phyloP scores from a whole-genome alignment of 2,888 invertebrate species.

The Argyresthia goedartella region DNA sequence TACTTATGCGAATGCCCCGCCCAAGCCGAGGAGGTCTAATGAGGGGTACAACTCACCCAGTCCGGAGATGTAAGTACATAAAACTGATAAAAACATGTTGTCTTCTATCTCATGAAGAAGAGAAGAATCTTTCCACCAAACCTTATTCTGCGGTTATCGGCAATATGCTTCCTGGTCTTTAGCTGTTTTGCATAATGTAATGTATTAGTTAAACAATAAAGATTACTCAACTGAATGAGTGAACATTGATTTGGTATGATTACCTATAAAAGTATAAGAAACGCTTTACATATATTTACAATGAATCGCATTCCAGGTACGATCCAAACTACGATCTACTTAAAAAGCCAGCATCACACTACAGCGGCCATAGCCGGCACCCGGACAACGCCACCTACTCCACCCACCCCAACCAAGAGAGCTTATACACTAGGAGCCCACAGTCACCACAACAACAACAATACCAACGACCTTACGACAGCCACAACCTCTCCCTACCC shows the following conservation, averaged over 20 bases:
- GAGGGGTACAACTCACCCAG: conserved; percentile 83
- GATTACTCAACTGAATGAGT: too few species aligned
- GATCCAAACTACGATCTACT: conserved; percentile 67
- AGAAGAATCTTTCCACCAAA: too few species aligned
- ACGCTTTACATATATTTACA: too few species aligned
- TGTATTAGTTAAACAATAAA: too few species aligned
- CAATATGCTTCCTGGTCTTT: too few species aligned
- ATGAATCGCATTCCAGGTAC: conserved; percentile 45
- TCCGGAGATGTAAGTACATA: conserved; percentile 70
- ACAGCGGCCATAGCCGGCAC: conserved; percentile 54
- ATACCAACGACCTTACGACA: conserved; percentile 50
- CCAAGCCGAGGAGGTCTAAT: conserved; percentile 85
- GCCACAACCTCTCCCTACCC: conserved; percentile 58
- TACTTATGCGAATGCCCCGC: conserved; percentile 90
- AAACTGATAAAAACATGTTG: too few species aligned
- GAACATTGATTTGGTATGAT: too few species aligned
- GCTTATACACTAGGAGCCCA: conserved; percentile 62
- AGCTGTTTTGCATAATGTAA: too few species aligned
- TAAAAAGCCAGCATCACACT: conserved; percentile 66
- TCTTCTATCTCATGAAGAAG: too few species aligned
- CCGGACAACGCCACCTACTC: conserved; percentile 50
- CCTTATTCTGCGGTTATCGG: too few species aligned
- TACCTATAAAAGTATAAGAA: too few species aligned
- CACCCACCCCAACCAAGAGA: conserved; percentile 52
- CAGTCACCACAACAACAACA: conserved; percentile 51